Evolutionary conservation across 23 tunicate genomes (phyloP).

Genomic region (Diplosoma virens): DNA sequence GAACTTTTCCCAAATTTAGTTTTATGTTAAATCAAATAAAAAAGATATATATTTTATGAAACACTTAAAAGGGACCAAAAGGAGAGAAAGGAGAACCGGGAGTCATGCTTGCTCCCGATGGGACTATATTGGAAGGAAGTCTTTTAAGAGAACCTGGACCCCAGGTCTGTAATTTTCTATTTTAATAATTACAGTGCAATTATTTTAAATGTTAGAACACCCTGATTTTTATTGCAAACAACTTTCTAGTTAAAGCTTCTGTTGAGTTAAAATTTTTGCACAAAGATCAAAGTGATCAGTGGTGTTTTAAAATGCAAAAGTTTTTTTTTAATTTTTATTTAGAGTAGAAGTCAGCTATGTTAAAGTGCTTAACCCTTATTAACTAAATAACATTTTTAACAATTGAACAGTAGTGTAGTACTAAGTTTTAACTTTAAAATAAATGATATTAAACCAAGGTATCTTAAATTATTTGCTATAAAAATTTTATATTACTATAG

Average conservation of each 20-base stretch:
- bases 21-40: too few relatives aligned
- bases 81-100: slow-evolving; percentile 91
- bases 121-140: slow-evolving; percentile 34
- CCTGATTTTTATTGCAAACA: background rate
- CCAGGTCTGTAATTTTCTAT: slow-evolving; percentile 6
- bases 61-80: slow-evolving; percentile 41
- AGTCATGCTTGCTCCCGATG: slow-evolving; percentile 59
- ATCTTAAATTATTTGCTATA: too few relatives aligned
- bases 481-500: too few relatives aligned
- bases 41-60: too few relatives aligned
- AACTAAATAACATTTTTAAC: too few relatives aligned
- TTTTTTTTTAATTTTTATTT: too few relatives aligned
- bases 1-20: too few relatives aligned
- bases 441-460: too few relatives aligned
- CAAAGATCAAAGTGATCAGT: background rate
- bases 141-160: slow-evolving; percentile 26
- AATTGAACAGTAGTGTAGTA: too few relatives aligned
- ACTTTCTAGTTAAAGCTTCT: background rate
- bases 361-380: too few relatives aligned
- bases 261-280: background rate
- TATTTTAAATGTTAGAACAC: background rate
- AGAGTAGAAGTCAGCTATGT: too few relatives aligned
- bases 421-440: too few relatives aligned
- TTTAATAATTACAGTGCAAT: background rate
- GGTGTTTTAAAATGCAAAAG: background rate